These are phyloP conservation scores for Pachydiplax longipennis DNA, from an alignment of 2,888 invertebrate genomes.

Conservation along the genomic window DNA sequence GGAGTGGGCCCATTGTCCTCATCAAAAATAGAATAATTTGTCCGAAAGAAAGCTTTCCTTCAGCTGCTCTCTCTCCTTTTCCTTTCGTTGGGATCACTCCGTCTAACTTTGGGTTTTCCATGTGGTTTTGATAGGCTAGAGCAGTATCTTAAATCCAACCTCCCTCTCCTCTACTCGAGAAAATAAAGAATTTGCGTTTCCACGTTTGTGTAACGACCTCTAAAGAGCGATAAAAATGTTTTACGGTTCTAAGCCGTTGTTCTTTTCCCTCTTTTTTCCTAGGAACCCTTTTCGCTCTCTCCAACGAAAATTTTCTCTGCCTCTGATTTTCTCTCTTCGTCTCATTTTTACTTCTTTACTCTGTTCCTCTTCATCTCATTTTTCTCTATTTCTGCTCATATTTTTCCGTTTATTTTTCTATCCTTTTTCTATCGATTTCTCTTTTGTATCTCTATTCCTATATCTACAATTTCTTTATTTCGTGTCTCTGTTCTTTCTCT, in stretches of 20 bases:
- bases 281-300: not conserved
- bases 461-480: no score
- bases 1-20: not conserved
- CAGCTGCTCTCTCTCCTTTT: not conserved
- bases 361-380: not conserved
- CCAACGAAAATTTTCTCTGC: not conserved
- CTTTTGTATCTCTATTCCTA: no score
- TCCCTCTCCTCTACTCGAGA: not conserved
- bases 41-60: not conserved
- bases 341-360: not conserved
- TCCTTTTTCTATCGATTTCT: no score
- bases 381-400: not conserved
- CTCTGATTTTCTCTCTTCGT: not conserved
- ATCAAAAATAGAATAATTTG: slow-evolving; percentile 29
- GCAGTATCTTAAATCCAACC: not conserved
- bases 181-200: not conserved
- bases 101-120: not conserved
- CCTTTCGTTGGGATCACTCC: not conserved
- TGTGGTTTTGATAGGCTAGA: not conserved
- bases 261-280: not conserved
- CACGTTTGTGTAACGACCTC: not conserved
- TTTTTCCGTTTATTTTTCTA: no score
- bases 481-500: no score
- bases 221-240: not conserved
- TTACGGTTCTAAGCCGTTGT: not conserved